Base-by-base conservation (phyloP, 1,140 invertebrate genomes). In the Bombus soroeensis region DNA sequence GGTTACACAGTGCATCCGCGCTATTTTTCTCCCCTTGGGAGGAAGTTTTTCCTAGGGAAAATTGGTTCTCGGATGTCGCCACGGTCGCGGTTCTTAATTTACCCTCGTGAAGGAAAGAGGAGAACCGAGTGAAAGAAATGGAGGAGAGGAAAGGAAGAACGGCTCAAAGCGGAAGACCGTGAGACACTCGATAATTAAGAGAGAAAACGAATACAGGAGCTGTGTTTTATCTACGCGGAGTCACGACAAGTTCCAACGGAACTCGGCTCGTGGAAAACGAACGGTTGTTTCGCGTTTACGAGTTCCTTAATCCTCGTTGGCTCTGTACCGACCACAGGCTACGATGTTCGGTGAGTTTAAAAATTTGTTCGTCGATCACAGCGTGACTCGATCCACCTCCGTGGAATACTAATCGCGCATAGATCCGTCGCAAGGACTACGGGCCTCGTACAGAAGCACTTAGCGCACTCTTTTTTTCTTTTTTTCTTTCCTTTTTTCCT, bases 171-270 rank as follows among this genome's bases (percentile, higher is more conserved):
- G 79, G 75, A 64, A 83, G 84, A 78, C 64, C 77, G 88, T 78
- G 81, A 89, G 85, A 89, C 79, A 73, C 78, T 87, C 68, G 86
- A 87, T 90, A 87, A 90, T 90, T 90, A 89, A 87, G 75, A 82
- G 87, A 87, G 82, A 78, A 85, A 90, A 87, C 79, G 70, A 79
- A 70, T 76, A 78, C 59, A 78, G 78, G 75, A 73, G 71, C 68
- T 37, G 76, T 85, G 43, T 85, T 68, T 66, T 78, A 78, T 86
- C 73, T 86, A 74, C 72, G 25, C 53, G 22, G 6, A 39, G 75
- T 81, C 70, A 59, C 66, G 64, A 75, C 39, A 43, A 18, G 32
- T 78, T 62, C 37, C 37, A 78, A 78, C 57, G 75, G 57, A 77
- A n/a, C 75, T 77, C 75, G 9, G 37, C 6, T 73, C 71, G 71